These are phyloP conservation scores for Ceratitis capitata DNA, from an alignment of 1,140 invertebrate genomes.

Conservation along the genomic window DNA sequence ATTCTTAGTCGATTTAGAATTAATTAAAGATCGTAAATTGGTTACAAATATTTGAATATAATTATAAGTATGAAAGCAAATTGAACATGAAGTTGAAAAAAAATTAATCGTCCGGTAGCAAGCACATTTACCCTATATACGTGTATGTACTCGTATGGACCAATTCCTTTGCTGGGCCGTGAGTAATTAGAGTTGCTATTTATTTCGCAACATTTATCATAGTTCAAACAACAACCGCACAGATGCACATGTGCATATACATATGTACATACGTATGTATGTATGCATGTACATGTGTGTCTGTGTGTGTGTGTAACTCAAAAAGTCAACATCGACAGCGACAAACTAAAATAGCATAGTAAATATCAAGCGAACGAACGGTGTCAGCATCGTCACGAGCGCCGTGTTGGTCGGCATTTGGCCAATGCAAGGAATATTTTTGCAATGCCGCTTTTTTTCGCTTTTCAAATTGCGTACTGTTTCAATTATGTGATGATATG, in stretches of 20 bases:
- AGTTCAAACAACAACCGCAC: too few species aligned
- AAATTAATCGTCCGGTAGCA: too few species aligned
- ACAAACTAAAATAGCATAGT: not conserved
- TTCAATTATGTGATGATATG: not conserved
- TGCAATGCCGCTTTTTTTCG: not conserved
- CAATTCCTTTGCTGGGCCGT: not conserved
- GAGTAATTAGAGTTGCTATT: constrained; percentile 6
- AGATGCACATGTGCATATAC: not conserved
- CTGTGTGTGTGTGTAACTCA: not conserved
- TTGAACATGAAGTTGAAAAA: too few species aligned
- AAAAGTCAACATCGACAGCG: not conserved
- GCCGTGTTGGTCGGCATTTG: not conserved
- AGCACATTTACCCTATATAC: too few species aligned
- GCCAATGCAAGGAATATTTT: constrained; percentile 18
- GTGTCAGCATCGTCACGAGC: constrained; percentile 10
- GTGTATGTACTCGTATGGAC: not conserved
- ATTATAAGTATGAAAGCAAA: too few species aligned
- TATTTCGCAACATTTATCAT: not conserved
- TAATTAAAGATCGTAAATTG: too few species aligned
- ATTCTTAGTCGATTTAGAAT: too few species aligned
- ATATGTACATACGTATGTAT: not conserved
- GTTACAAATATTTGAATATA: too few species aligned
- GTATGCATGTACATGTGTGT: not conserved
- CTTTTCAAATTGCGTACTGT: not conserved
- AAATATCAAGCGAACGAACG: not conserved